Base-by-base conservation (phyloP, 2,888 invertebrate species). In the Cheilosia urbana region DNA sequence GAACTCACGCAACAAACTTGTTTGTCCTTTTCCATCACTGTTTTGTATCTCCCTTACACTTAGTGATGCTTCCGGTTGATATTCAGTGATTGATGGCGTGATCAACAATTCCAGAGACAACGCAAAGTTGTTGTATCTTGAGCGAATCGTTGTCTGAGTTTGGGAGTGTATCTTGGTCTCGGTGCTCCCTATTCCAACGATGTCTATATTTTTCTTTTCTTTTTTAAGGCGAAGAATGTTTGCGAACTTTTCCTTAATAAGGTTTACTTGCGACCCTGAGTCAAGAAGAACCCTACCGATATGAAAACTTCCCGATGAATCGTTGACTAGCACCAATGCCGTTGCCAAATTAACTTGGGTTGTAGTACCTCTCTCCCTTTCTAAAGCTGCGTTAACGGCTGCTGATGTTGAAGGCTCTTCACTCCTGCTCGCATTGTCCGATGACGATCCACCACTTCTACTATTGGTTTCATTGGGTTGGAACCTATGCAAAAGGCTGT, bases 1-100 rank as follows among this genome's bases (percentile, higher is more conserved):
- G n/a, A n/a, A n/a, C n/a, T n/a, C n/a, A n/a, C n/a, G n/a, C n/a
- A n/a, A n/a, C n/a, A n/a, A n/a, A n/a, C n/a, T n/a, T 77, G 11
- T 4, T 62, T 72, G 13, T 13, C 11, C 9, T 30, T 24, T 2
- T n/a, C n/a, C 0, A 3, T 6, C 1, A 5, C 30, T 11, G 15
- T 24, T 37, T 53, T 51, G 55, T 76, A 87, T 17, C 69, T 34
- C 6, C n/a, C n/a, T n/a, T n/a, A n/a, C n/a, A n/a, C n/a, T n/a
- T n/a, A n/a, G n/a, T n/a, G n/a, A n/a, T n/a, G n/a, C n/a, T n/a
- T n/a, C n/a, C n/a, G n/a, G n/a, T n/a, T n/a, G n/a, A n/a, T n/a
- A n/a, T n/a, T n/a, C n/a, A n/a, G n/a, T n/a, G n/a, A n/a, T n/a
- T n/a, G n/a, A n/a, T n/a, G n/a, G n/a, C n/a, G n/a, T n/a, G n/a